These are phyloP conservation scores for Microplitis mediator DNA, from an alignment of 1,140 invertebrate species.

Conservation along the genomic window DNA sequence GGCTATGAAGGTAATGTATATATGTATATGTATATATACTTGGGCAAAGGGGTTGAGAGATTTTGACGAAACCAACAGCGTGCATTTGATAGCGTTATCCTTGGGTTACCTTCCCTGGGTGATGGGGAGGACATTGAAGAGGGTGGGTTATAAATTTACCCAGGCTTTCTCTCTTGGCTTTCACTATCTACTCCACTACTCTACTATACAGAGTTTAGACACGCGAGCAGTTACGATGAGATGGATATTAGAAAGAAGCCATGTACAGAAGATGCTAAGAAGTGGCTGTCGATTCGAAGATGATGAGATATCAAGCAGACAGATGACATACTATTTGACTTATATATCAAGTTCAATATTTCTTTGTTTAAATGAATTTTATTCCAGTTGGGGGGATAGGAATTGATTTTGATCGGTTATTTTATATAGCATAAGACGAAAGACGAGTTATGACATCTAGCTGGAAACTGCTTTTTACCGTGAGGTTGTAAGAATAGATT, in stretches of 20 bases:
- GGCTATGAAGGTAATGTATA: neutral
- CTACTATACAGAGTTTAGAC: slow-evolving; percentile 45
- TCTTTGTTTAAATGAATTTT: too few species aligned
- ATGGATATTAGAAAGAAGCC: slow-evolving; percentile 19
- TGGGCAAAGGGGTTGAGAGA: slow-evolving; percentile 6
- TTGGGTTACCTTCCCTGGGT: slow-evolving; percentile 40
- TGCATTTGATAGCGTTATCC: slow-evolving; percentile 60
- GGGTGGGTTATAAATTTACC: slow-evolving; percentile 13
- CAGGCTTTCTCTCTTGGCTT: neutral
- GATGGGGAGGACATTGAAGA: slow-evolving; percentile 42
- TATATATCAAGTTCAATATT: too few species aligned
- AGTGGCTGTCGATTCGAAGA: slow-evolving; percentile 34
- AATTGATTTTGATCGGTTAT: too few species aligned
- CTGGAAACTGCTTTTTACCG: too few species aligned
- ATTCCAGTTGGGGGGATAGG: too few species aligned
- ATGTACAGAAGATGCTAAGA: slow-evolving; percentile 19
- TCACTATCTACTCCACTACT: neutral
- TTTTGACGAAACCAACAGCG: slow-evolving; percentile 45
- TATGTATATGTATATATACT: neutral
- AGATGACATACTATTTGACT: neutral
- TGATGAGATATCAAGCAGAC: slow-evolving; percentile 29
- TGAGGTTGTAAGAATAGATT: too few species aligned
- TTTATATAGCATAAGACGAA: too few species aligned
- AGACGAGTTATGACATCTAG: too few species aligned
- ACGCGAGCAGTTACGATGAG: slow-evolving; percentile 39